Conservation (phyloP, 2,113 vertebrate species). For the Menura novaehollandiae region DNA sequence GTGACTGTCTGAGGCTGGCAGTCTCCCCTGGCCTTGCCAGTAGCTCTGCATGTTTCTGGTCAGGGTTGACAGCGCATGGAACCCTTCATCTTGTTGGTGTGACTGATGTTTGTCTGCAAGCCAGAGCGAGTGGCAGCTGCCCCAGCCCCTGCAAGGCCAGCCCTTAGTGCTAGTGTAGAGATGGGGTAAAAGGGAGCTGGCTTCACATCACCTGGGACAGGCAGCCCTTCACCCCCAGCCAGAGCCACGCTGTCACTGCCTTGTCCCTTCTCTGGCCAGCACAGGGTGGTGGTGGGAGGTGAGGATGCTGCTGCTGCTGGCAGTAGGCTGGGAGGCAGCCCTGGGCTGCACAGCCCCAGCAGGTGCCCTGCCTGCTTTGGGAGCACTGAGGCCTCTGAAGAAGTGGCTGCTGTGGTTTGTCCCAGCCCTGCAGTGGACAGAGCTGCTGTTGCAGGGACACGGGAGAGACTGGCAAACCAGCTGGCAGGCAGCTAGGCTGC, state of each 20-base stretch:
- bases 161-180: background rate
- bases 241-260: accelerated
- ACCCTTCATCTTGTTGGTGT: background rate
- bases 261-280: background rate
- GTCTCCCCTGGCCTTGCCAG: background rate
- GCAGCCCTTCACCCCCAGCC: background rate
- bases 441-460: background rate
- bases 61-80: background rate
- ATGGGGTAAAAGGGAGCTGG: background rate
- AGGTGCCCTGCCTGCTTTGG: accelerated
- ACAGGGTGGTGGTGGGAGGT: accelerated
- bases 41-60: background rate
- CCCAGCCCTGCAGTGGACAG: background rate
- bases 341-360: accelerated
- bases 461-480: background rate
- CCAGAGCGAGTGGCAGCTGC: background rate
- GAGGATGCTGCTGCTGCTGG: background rate
- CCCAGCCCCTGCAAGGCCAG: background rate
- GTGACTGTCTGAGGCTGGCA: background rate
- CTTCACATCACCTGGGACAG: accelerated
- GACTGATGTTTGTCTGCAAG: background rate
- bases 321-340: background rate
- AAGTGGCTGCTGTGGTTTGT: accelerated
- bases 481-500: background rate
- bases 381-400: background rate